Evolutionary conservation across 2,113 vertebrate species (phyloP).

Genomic region (Pteruthius melanotis): DNA sequence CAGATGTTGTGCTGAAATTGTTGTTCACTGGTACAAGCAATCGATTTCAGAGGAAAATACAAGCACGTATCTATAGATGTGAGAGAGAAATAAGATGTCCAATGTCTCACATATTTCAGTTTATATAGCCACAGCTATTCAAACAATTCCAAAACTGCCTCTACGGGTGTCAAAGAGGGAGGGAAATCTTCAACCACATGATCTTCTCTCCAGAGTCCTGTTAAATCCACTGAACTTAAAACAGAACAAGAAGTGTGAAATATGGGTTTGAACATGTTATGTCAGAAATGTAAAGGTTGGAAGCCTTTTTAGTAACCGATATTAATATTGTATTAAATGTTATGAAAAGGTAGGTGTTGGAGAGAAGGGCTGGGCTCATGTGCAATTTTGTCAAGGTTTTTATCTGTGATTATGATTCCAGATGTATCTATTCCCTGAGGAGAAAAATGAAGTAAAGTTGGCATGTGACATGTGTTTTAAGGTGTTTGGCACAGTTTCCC

Average conservation of each 20-base stretch:
- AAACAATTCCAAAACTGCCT: conserved; percentile 74
- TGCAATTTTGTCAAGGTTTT: conserved; percentile 80
- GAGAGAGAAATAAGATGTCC: not conserved
- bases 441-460: conserved; percentile 75
- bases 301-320: conserved; percentile 76
- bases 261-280: conserved; percentile 78
- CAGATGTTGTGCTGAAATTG: conserved; percentile 19
- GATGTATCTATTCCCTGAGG: conserved; percentile 76
- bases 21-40: not conserved
- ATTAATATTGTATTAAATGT: conserved; percentile 83
- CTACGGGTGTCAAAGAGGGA: conserved; percentile 73
- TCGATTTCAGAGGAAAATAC: not conserved
- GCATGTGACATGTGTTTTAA: conserved; percentile 81
- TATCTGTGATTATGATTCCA: conserved; percentile 81
- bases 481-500: conserved; percentile 78
- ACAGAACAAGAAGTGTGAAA: conserved; percentile 80
- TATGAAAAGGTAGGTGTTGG: conserved; percentile 72
- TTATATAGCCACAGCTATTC: conserved; percentile 59
- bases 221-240: conserved; percentile 82
- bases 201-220: conserved; percentile 78
- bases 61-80: not conserved
- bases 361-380: conserved; percentile 71
- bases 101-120: not conserved
- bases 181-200: conserved; percentile 74
- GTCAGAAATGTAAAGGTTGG: conserved; percentile 76